Evolutionary conservation across 2,797 vertebrate species (phyloP).

Genomic region (Hypotaenidia philippensis): DNA sequence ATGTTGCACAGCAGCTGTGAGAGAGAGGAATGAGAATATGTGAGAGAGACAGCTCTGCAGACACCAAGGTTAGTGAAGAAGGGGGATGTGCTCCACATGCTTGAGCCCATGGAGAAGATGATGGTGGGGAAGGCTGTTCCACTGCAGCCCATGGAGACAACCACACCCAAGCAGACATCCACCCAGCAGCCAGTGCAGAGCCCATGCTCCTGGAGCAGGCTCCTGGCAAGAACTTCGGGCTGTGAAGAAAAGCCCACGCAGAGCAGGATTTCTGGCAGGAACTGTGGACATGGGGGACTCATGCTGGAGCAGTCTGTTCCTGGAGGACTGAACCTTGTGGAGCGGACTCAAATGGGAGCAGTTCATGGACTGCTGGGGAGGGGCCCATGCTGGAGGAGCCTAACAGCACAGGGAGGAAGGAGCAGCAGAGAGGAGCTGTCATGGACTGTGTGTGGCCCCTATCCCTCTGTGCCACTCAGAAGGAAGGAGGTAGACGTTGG

Average conservation of each 20-base stretch:
- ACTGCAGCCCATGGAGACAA: background rate
- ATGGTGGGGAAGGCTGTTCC: background rate
- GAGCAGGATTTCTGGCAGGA: background rate
- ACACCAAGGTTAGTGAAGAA: background rate
- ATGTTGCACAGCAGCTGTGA: background rate
- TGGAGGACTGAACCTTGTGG: accelerated
- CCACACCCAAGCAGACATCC: no score
- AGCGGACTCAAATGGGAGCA: background rate
- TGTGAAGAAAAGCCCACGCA: background rate
- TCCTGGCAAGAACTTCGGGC: background rate
- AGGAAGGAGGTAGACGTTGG: accelerated
- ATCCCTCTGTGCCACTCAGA: accelerated
- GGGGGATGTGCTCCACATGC: accelerated
- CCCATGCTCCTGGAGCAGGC: accelerated
- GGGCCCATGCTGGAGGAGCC: background rate
- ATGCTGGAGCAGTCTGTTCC: background rate
- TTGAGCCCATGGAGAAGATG: background rate
- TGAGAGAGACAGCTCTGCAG: background rate
- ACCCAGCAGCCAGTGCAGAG: background rate
- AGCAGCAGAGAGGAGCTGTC: background rate
- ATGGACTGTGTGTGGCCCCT: background rate
- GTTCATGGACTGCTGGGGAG: background rate
- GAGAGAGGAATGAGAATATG: background rate
- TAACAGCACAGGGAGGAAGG: background rate
- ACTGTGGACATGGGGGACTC: accelerated